These are phyloP conservation scores for Disparrhopalites patrizii DNA, from an alignment of 2,888 invertebrate genomes.

Conservation along the genomic window DNA sequence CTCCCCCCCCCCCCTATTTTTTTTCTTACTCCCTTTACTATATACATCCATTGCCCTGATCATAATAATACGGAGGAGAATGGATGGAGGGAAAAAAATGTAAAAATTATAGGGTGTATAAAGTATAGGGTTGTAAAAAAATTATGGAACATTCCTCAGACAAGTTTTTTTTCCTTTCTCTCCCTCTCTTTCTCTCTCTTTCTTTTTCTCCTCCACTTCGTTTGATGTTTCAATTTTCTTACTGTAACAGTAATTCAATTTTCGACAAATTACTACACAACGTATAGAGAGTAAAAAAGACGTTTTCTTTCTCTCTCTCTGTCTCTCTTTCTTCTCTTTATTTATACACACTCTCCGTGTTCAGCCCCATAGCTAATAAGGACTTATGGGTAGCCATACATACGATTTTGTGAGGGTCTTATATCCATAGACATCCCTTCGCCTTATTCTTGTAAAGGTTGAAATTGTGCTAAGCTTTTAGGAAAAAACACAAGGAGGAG, in stretches of 20 bases:
- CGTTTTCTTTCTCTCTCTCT: no score
- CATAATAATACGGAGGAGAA: no score
- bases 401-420: no score
- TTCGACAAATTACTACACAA: constrained; percentile 17
- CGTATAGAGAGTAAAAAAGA: no score
- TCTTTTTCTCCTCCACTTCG: not conserved
- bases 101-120: constrained; percentile 21
- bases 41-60: not conserved
- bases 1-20: no score
- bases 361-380: no score
- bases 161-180: constrained; percentile 15
- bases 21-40: no score
- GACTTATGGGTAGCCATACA: no score
- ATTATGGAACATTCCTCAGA: constrained; percentile 20
- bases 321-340: not conserved
- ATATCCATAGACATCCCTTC: no score
- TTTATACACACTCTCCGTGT: not conserved
- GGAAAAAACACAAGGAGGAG: no score
- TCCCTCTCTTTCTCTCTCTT: not conserved
- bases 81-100: constrained; percentile 8
- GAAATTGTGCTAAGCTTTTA: no score
- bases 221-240: constrained; percentile 20
- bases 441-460: no score
- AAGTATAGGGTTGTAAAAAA: constrained; percentile 21
- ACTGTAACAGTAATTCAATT: constrained; percentile 21